Base-by-base conservation (phyloP, 1,140 invertebrate genomes). In the Rhopalosiphum padi region DNA sequence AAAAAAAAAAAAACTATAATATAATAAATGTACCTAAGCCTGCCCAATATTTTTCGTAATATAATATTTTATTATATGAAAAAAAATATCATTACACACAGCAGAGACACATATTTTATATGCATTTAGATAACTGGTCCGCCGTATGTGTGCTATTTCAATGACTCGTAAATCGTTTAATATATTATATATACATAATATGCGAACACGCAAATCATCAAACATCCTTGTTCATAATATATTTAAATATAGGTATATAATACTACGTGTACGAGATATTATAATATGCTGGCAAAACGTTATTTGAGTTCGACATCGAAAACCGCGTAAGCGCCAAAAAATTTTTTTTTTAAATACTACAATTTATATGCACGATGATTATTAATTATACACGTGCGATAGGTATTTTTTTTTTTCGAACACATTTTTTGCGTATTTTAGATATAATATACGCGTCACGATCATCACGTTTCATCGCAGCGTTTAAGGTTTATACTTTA, bases 151-250 rank as follows among this genome's bases (percentile, higher is more conserved):
- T 23, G 23, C 43, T 30, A 41, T 85, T 48, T 77, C 55, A 77
- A 91, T 91, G 89, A 55, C 55, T 91, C 90, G 90, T 91, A 91
- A 91, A 55, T 90, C 51, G 88, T 60, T 60, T 51, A 35, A 85
- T 83, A 83, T 83, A 83, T 37, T 83, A 37, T 83, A 37, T n/a
- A 85, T 11, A 68, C n/a, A n/a, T 21, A n/a, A 48, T 53, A 89
- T 22, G 48, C 48, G n/a, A n/a, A 89, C 86, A 22, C 43, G 0
- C 86, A 48, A 21, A n/a, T 88, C 41, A 88, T 43, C 43, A 43
- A 3, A 83, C 8, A 83, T 83, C n/a, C n/a, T 23, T n/a, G 77
- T 35, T 21, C 77, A 15, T 82, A 83, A 25, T 83, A 23, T 41
- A 18, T 85, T 25, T n/a, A 35, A 15, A 30, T 86, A 43, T 86